Conservation (phyloP, 2,113 vertebrate species). For the Centropristis striata region DNA sequence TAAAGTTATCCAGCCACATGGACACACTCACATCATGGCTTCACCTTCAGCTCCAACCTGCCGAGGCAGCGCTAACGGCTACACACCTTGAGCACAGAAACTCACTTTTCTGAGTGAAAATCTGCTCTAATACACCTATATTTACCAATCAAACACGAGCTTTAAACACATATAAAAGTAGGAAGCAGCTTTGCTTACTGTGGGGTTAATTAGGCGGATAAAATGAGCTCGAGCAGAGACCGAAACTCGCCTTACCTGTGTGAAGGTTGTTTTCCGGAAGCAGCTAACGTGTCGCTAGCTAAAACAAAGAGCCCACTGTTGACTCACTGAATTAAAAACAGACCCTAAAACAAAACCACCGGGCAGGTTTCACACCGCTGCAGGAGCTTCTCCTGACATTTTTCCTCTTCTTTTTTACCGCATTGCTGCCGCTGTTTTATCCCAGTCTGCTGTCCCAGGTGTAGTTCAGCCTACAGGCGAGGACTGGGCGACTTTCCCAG, state of each 20-base stretch:
- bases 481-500: constrained; percentile 67
- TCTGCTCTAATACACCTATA: neutral
- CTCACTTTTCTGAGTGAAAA: constrained; percentile 21
- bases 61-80: constrained; percentile 10
- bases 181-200: accelerated
- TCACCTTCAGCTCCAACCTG: constrained; percentile 56
- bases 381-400: neutral
- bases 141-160: neutral
- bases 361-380: neutral
- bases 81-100: constrained; percentile 59
- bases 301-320: constrained; percentile 63
- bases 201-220: neutral
- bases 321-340: neutral
- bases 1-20: constrained; percentile 24
- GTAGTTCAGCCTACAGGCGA: constrained; percentile 47
- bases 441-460: constrained; percentile 49
- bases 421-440: neutral
- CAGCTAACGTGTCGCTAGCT: constrained; percentile 64
- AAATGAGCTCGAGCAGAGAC: constrained; percentile 28
- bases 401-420: constrained; percentile 14
- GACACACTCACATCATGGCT: neutral
- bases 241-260: constrained; percentile 86
- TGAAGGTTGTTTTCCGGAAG: constrained; percentile 81
- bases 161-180: accelerated
- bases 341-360: neutral